A percentile compares a stretch with the other conserved stretches of the same genome.
Evolutionary conservation across 2,888 invertebrate species (phyloP).

Genomic region (Conops quadrifasciatus): DNA sequence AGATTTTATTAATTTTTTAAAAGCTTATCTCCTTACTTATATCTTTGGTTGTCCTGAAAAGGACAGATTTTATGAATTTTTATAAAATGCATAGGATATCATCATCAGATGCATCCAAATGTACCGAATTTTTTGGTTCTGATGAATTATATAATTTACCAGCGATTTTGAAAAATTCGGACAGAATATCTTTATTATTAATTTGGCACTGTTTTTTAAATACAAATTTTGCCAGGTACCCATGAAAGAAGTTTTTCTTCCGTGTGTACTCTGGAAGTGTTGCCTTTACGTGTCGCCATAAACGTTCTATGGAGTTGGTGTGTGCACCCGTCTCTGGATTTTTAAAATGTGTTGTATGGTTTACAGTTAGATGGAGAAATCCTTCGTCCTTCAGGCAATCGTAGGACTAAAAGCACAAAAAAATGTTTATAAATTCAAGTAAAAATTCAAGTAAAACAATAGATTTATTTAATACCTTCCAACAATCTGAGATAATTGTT

Average conservation of each 20-base stretch:
- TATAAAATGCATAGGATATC: too few relatives aligned
- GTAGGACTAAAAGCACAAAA: neutral
- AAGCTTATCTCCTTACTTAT: too few relatives aligned
- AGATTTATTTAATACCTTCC: too few relatives aligned
- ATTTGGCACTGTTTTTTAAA: neutral
- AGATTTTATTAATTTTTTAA: too few relatives aligned
- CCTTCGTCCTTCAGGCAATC: neutral
- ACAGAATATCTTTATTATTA: neutral
- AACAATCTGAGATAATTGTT: too few relatives aligned
- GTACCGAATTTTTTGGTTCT: neutral
- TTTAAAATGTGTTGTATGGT: neutral
- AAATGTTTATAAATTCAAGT: too few relatives aligned
- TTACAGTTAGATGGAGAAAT: neutral
- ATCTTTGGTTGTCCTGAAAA: too few relatives aligned
- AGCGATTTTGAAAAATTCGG: neutral
- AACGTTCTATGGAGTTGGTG: neutral
- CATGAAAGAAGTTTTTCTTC: neutral
- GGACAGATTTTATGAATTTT: too few relatives aligned
- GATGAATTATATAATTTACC: neutral
- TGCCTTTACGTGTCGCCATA: neutral
- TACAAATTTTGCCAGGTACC: neutral
- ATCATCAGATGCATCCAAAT: neutral
- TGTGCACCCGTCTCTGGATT: neutral
- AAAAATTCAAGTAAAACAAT: too few relatives aligned
- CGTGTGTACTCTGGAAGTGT: neutral